phyloP scores from a whole-genome alignment of 2,888 invertebrate genomes.

The Rotaria socialis region DNA sequence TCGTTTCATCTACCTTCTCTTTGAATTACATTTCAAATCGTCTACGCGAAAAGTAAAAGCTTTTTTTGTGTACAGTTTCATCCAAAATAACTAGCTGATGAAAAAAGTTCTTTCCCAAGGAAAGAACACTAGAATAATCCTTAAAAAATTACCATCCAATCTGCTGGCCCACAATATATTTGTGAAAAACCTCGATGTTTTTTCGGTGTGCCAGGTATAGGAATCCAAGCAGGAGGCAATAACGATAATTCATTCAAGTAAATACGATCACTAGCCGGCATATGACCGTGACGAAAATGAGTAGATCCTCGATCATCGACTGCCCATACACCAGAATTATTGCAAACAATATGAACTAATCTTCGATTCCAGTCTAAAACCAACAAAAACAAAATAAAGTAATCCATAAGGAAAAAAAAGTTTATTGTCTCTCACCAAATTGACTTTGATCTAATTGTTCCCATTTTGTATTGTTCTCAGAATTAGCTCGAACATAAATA shows the following conservation, averaged over 20 bases:
- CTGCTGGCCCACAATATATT: background rate
- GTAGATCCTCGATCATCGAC: conserved; percentile 9
- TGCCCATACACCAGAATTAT: background rate
- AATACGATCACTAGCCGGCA: background rate
- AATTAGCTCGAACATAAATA: conserved; percentile 1
- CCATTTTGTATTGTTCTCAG: background rate
- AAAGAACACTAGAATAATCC: too few relatives aligned
- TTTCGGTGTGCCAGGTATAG: background rate
- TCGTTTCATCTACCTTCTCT: too few relatives aligned
- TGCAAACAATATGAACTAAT: conserved; percentile 12
- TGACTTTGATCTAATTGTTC: conserved; percentile 27
- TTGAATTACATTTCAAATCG: too few relatives aligned
- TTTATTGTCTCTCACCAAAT: background rate
- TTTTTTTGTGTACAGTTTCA: too few relatives aligned
- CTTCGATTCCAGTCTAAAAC: background rate
- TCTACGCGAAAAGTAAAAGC: too few relatives aligned
- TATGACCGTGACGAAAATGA: conserved; percentile 33
- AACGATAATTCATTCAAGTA: background rate
- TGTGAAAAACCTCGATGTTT: background rate
- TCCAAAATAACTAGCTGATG: too few relatives aligned
- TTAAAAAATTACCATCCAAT: conserved; percentile 18
- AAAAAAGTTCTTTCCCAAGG: too few relatives aligned
- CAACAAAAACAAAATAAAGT: too few relatives aligned
- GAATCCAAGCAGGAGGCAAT: background rate
- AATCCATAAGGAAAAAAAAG: background rate